These are phyloP conservation scores for Epinephelus fuscoguttatus DNA, from an alignment of 2,113 vertebrate species.

Conservation along the genomic window DNA sequence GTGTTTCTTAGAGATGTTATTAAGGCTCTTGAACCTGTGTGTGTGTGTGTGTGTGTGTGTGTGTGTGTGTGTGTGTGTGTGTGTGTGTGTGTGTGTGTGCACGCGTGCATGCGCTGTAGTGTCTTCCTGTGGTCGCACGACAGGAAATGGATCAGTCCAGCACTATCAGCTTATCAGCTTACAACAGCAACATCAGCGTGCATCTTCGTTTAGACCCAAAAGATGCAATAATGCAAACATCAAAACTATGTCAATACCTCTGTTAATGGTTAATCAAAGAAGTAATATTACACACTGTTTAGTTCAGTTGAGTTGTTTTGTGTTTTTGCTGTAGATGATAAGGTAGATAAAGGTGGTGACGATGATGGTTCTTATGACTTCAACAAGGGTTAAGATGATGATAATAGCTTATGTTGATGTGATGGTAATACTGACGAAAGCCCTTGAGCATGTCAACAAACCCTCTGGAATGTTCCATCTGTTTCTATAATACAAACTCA, in stretches of 20 bases:
- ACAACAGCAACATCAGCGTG: neutral
- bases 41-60: neutral
- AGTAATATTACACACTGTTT: neutral
- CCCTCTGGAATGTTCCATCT: conserved; percentile 63
- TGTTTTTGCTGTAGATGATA: neutral
- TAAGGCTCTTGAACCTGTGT: conserved; percentile 13
- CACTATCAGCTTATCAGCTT: conserved; percentile 21
- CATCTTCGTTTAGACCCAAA: neutral
- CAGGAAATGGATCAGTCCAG: conserved; percentile 48
- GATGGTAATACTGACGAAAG: conserved; percentile 39
- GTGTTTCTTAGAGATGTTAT: conserved; percentile 46
- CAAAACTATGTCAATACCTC: neutral
- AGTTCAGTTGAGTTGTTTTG: neutral
- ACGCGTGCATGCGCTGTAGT: neutral
- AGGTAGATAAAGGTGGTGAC: neutral
- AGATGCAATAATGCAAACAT: neutral
- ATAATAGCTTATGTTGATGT: conserved; percentile 10
- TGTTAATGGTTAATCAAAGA: neutral
- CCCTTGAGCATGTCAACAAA: conserved; percentile 32
- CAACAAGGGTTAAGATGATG: neutral
- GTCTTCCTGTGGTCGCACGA: conserved; percentile 11
- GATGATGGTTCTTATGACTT: neutral
- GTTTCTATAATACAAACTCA: conserved; percentile 56
- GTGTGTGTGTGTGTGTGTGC: neutral
- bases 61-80: neutral